These are phyloP conservation scores for Episyrphus balteatus DNA, from an alignment of 1,140 invertebrate species.

Conservation along the genomic window DNA sequence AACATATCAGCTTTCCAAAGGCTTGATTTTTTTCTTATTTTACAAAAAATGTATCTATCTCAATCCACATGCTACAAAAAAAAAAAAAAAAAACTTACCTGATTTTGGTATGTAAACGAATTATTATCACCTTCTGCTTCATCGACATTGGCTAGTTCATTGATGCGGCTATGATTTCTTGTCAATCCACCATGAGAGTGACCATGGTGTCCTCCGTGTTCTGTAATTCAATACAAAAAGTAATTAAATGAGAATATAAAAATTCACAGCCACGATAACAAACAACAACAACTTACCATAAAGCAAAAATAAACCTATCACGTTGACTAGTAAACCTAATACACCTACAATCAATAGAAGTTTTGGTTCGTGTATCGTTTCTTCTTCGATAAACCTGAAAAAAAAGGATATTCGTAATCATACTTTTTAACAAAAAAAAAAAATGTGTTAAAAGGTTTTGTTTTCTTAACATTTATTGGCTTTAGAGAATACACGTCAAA, in stretches of 20 bases:
- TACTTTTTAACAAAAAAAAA: too few species aligned
- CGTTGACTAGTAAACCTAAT: slow-evolving; percentile 69
- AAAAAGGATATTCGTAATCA: neutral
- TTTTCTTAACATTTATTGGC: too few species aligned
- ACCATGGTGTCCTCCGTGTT: slow-evolving; percentile 63
- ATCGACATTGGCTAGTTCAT: slow-evolving; percentile 49
- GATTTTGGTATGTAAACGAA: slow-evolving; percentile 31
- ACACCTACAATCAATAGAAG: slow-evolving; percentile 66
- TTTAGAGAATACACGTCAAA: too few species aligned
- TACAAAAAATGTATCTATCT: too few species aligned
- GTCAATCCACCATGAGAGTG: slow-evolving; percentile 62
- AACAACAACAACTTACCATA: slow-evolving; percentile 51
- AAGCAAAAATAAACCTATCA: slow-evolving; percentile 72
- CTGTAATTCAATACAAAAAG: slow-evolving; percentile 39
- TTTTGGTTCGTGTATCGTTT: slow-evolving; percentile 69
- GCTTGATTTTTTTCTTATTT: too few species aligned
- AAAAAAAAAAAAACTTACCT: slow-evolving; percentile 2
- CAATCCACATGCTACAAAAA: neutral
- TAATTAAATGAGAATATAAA: slow-evolving; percentile 5
- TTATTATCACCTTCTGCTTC: slow-evolving; percentile 65
- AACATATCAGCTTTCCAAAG: too few species aligned
- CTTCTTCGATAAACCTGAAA: slow-evolving; percentile 61
- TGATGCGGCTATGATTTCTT: slow-evolving; percentile 38
- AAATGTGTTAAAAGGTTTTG: too few species aligned
- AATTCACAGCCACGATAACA: neutral